Evolutionary conservation across 1,140 invertebrate species (phyloP).

Genomic region (Cydia splendana): DNA sequence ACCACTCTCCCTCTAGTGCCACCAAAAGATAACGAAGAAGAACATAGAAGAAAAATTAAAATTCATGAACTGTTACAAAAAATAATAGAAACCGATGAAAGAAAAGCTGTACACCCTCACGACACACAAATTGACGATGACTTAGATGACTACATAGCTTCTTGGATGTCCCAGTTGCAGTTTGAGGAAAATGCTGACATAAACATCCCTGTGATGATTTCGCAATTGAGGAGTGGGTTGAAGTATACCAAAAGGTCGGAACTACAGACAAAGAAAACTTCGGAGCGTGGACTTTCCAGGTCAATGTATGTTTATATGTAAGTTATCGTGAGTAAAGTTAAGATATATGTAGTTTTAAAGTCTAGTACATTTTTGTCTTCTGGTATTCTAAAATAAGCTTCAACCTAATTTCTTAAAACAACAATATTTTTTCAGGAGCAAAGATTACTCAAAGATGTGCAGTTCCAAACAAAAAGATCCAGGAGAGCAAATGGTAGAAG

Average conservation of each 20-base stretch:
- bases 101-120: conserved; percentile 33
- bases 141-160: conserved; percentile 41
- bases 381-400: neutral
- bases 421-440: neutral
- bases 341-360: too few relatives aligned
- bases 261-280: neutral
- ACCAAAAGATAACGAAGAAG: conserved; percentile 34
- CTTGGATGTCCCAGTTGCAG: conserved; percentile 48
- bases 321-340: too few relatives aligned
- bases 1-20: conserved; percentile 50
- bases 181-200: conserved; percentile 46
- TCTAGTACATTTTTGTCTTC: neutral
- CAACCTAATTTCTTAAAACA: neutral
- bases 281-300: neutral
- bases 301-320: neutral
- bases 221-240: conserved; percentile 50
- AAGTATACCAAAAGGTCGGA: conserved; percentile 38
- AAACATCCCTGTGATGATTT: conserved; percentile 40
- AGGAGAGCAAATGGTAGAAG: conserved; percentile 44
- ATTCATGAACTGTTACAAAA: conserved; percentile 49
- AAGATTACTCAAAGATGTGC: neutral
- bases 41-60: conserved; percentile 40
- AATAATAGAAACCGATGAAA: conserved; percentile 38
- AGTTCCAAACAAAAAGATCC: conserved; percentile 33
- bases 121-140: conserved; percentile 34